Evolutionary conservation across 2,797 vertebrate genomes (phyloP).

Genomic region (Muraenolepis orangiensis): DNA sequence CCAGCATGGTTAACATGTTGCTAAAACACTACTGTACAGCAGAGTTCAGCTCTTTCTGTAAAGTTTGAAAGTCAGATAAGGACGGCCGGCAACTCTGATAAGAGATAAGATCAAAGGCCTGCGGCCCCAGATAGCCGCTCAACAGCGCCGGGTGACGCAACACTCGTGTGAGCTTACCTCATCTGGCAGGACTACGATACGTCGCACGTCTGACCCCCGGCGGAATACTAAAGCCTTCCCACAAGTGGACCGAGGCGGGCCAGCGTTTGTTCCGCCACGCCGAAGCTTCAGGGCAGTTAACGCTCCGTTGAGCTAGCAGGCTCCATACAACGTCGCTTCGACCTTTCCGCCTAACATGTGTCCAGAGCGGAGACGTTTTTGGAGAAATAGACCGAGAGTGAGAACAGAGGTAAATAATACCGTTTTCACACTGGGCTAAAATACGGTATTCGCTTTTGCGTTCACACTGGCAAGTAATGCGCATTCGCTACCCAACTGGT

Average conservation of each 20-base stretch:
- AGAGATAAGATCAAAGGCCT: background rate
- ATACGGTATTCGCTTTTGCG: too few species aligned
- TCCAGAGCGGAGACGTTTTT: too few species aligned
- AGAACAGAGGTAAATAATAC: too few species aligned
- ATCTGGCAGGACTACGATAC: background rate
- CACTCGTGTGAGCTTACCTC: constrained; percentile 12
- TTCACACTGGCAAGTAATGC: too few species aligned
- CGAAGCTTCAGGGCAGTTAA: too few species aligned
- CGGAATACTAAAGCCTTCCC: background rate
- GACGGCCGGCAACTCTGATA: background rate
- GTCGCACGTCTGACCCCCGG: background rate
- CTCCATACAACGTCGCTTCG: too few species aligned
- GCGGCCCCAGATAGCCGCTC: too few species aligned
- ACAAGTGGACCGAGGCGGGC: background rate
- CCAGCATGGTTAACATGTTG: background rate
- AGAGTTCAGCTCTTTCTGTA: background rate
- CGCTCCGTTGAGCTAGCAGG: background rate
- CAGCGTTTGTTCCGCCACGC: background rate
- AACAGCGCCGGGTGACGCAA: background rate
- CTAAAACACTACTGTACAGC: background rate
- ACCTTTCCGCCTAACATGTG: background rate
- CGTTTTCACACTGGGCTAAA: too few species aligned
- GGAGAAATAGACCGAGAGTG: too few species aligned
- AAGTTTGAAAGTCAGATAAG: background rate
- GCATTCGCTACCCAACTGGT: too few species aligned